Conservation (phyloP, 1,140 invertebrate species). For the Ooceraea biroi region DNA sequence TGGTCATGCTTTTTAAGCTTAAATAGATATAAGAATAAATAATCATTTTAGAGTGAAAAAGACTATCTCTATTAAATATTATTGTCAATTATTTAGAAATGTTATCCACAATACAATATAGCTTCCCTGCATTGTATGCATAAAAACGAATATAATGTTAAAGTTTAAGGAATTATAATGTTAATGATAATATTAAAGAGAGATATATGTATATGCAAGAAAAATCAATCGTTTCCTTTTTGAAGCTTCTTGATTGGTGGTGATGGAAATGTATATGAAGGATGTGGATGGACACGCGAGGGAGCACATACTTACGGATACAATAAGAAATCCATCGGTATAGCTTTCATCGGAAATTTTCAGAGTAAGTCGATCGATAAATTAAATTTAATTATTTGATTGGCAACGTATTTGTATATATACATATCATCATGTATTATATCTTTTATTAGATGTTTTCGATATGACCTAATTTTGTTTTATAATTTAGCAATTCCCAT, state of each 20-base stretch:
- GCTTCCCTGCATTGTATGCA: no score
- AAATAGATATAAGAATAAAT: no score
- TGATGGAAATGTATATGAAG: slow-evolving; percentile 92
- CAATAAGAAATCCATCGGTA: slow-evolving; percentile 84
- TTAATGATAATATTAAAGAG: background rate
- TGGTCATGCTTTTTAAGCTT: no score
- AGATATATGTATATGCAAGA: background rate
- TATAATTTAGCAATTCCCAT: background rate
- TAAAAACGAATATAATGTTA: no score
- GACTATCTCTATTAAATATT: no score
- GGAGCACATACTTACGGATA: slow-evolving; percentile 90
- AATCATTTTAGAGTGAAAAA: no score
- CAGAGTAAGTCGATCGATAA: slow-evolving; percentile 71
- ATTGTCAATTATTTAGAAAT: no score
- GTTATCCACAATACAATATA: no score
- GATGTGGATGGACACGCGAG: slow-evolving; percentile 90
- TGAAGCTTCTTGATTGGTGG: slow-evolving; percentile 88
- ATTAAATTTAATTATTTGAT: slow-evolving; percentile 20
- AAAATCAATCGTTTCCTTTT: slow-evolving; percentile 23
- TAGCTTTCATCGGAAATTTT: slow-evolving; percentile 85
- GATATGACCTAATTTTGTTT: background rate
- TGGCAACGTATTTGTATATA: background rate
- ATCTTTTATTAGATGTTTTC: slow-evolving; percentile 10
- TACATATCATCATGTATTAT: background rate
- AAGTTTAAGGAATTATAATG: no score